These are phyloP conservation scores for Drosophila pullipes DNA, from an alignment of 2,888 invertebrate species.

Conservation along the genomic window DNA sequence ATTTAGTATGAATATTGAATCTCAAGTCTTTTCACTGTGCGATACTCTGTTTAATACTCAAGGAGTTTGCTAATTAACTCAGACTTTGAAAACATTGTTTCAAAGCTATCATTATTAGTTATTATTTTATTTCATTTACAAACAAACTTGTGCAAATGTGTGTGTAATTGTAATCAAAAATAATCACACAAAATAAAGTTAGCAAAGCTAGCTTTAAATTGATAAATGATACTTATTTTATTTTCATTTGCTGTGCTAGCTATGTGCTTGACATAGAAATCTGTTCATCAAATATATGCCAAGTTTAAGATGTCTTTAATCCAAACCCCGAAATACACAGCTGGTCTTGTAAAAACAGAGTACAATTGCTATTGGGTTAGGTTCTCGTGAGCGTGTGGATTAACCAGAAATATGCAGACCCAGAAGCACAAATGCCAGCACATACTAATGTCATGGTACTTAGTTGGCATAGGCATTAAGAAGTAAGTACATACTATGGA, in stretches of 20 bases:
- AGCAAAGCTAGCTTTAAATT: not conserved
- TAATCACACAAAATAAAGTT: not conserved
- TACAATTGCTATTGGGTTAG: not conserved
- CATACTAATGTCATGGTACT: not conserved
- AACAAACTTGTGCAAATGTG: too few species aligned
- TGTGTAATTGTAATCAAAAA: too few species aligned
- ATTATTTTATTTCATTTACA: too few species aligned
- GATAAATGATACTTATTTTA: not conserved
- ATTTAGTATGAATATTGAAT: not conserved
- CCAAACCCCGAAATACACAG: not conserved
- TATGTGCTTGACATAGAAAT: not conserved
- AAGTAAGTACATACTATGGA: not conserved
- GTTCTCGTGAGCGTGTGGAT: not conserved
- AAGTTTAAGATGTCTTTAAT: not conserved
- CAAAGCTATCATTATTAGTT: not conserved
- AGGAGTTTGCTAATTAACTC: not conserved
- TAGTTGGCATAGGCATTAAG: not conserved
- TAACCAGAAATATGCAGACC: conserved; percentile 22
- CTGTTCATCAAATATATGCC: not conserved
- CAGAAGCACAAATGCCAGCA: conserved; percentile 16
- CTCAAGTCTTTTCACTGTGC: not conserved
- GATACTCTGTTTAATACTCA: not conserved
- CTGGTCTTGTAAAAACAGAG: not conserved
- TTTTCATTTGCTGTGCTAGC: not conserved
- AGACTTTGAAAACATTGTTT: not conserved